Base-by-base conservation (phyloP, 2,113 vertebrate genomes). In the Cyprinodon brontotheroides region DNA sequence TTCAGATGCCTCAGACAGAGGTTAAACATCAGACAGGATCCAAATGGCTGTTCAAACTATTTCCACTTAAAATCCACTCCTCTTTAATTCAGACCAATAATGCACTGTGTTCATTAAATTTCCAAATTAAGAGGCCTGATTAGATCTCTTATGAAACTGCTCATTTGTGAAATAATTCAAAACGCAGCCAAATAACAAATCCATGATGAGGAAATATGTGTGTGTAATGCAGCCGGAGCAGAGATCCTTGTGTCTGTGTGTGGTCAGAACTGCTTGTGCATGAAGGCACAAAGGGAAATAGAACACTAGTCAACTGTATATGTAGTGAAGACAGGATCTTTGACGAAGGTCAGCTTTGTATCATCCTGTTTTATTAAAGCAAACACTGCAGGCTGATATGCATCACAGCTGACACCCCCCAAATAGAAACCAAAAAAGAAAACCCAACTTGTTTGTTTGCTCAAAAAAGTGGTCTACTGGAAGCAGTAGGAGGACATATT, bases 1-100 rank as follows among this genome's bases (percentile, higher is more conserved):
- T 92, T 93, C 92, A 92, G 90, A 93, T 93, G 89, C 93, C 91
- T 88, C 89, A 93, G 87, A 72, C 70, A 75, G 83, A 91, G 90
- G 91, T 93, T 94, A 94, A 87, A 87, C 91, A 93, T 93, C 86
- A 93, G 17, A 2, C 84, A 84, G 47, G 63, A 87, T 90, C 85
- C 87, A 92, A 94, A 92, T 89, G 87, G 87, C 83, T 82, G 50
- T 69, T 87, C 71, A 80, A 70, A 84, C 72, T 89, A 89, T 84
- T 71, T 86, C 79, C 89, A 86, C 86, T 92, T 83, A 84, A 83
- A 86, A 85, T 87, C 48, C 72, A 74, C 82, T 80, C 79, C 81
- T 70, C 45, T 81, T 81, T 87, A 78, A 89, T 85, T 65, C 59
- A 63, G 68, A 77, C 50, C 81, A 86, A 87, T 89, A 84, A 86